Evolutionary conservation across 1,140 invertebrate species (phyloP).

Genomic region (Episyrphus balteatus): DNA sequence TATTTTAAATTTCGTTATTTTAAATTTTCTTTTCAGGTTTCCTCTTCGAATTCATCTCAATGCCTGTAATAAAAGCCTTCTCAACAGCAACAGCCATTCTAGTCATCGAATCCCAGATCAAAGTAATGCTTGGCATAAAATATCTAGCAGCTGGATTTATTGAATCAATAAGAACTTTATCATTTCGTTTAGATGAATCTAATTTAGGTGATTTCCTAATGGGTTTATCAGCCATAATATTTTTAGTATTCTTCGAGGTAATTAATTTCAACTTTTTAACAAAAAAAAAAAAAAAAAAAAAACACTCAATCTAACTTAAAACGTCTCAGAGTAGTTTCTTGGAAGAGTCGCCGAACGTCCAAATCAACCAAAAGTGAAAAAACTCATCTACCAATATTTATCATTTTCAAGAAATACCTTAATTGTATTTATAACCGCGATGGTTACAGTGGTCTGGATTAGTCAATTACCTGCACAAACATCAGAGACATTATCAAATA

Average conservation of each 20-base stretch:
- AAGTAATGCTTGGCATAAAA: slow-evolving; percentile 66
- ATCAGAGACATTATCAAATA: not conserved
- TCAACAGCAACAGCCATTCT: slow-evolving; percentile 89
- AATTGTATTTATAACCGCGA: slow-evolving; percentile 57
- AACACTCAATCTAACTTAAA: no score
- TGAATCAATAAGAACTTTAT: slow-evolving; percentile 56
- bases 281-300: no score
- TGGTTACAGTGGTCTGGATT: slow-evolving; percentile 46
- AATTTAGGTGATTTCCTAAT: slow-evolving; percentile 55
- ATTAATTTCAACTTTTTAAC: slow-evolving; percentile 16
- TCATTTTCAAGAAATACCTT: slow-evolving; percentile 67
- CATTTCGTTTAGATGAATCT: slow-evolving; percentile 49
- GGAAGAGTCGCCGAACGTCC: slow-evolving; percentile 15
- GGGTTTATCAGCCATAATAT: slow-evolving; percentile 56
- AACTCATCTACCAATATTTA: slow-evolving; percentile 23
- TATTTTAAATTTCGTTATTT: not conserved
- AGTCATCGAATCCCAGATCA: slow-evolving; percentile 82
- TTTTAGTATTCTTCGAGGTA: slow-evolving; percentile 60
- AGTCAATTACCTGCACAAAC: not conserved
- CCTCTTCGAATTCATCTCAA: slow-evolving; percentile 88
- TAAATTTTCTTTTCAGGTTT: slow-evolving; percentile 49
- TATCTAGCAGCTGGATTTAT: slow-evolving; percentile 64
- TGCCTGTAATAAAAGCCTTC: slow-evolving; percentile 88
- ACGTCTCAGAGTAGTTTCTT: slow-evolving; percentile 5
- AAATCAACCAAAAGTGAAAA: slow-evolving; percentile 38